Evolutionary conservation across 2,888 invertebrate species (phyloP), one percentile per base, ranked within the genome.

Genomic region (Cinara cedri): DNA sequence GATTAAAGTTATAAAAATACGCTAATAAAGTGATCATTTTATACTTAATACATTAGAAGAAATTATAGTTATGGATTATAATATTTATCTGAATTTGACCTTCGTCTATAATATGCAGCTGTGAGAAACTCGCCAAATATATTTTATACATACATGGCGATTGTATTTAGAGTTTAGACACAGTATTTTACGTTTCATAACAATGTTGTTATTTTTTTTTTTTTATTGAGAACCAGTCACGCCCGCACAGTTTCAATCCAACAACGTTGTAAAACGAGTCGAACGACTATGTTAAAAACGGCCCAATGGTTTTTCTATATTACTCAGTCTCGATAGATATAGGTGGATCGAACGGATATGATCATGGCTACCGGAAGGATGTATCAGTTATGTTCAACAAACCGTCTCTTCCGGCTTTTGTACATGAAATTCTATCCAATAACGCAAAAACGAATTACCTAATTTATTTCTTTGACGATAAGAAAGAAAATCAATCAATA

Each of bases 291-390:
- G 21, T 51, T 51, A 78, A 68, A 78, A 78, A 75, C 44, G 24
- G 70, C 10, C 57, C 60, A 51, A 78, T 68, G 42, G 70, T 78
- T 54, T 78, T 78, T 70, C 60, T 70, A 78, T 42, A 34, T 34
- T 34, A 49, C 26, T 68, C 51, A 26, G 46, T 34, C 51, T 44
- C 60, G 14, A 51, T 57, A 51, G 49, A 51, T 60, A 68, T 70
- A 68, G 78, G 78, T 70, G 46, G 51, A 78, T 44, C 49, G n/a
- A 62, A 78, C 78, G 78, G 78, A 78, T 78, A 78, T 68, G 70
- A 78, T 70, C 78, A 78, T 60, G 78, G 78, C 34, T 78, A 78
- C 78, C 70, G 78, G 78, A 78, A 78, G 78, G 70, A 78, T 70
- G 78, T 78, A 70, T 78, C 49, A 70, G 68, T 60, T 34, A 62